A percentile compares a stretch with the other conserved stretches of the same genome.
Conservation (phyloP, 1,140 invertebrate genomes). For the Pseudomyrmex pallidus region DNA sequence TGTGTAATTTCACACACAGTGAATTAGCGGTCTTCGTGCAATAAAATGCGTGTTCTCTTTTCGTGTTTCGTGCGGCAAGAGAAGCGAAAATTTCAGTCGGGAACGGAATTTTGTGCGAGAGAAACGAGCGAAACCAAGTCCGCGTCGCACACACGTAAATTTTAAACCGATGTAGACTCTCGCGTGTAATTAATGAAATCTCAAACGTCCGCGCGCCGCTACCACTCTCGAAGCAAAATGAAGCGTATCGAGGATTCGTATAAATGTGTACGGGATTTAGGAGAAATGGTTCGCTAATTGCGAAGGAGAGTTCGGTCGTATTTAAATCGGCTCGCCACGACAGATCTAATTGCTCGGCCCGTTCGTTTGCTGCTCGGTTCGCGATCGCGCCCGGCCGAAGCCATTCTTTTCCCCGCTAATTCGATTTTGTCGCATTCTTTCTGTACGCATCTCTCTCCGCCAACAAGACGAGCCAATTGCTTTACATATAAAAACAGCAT, state of each 20-base stretch:
- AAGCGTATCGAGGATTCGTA: slow-evolving; percentile 57
- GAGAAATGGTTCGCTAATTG: slow-evolving; percentile 57
- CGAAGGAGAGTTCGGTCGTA: slow-evolving; percentile 52
- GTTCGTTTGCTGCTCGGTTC: slow-evolving; percentile 6
- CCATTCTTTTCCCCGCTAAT: slow-evolving; percentile 51
- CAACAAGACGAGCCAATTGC: not conserved
- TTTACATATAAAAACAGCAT: not conserved
- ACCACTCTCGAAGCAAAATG: slow-evolving; percentile 44
- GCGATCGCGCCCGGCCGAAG: not conserved
- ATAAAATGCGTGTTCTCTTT: slow-evolving; percentile 19
- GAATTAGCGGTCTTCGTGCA: not conserved
- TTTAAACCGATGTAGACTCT: slow-evolving; percentile 5
- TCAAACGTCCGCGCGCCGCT: not conserved
- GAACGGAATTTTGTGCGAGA: slow-evolving; percentile 16
- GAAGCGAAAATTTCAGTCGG: not conserved
- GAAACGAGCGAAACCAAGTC: not conserved
- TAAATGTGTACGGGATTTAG: slow-evolving; percentile 50
- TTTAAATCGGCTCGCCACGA: slow-evolving; percentile 70
- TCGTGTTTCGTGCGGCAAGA: not conserved
- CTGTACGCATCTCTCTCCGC: not conserved
- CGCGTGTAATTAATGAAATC: slow-evolving; percentile 40
- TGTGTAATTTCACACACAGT: too few relatives aligned
- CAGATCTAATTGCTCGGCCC: slow-evolving; percentile 66
- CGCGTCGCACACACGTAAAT: not conserved
- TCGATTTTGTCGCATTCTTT: slow-evolving; percentile 33